A percentile compares a stretch with the other conserved stretches of the same genome.
Evolutionary conservation across 2,888 invertebrate species (phyloP).

Genomic region (Drosophila nigritarsus): DNA sequence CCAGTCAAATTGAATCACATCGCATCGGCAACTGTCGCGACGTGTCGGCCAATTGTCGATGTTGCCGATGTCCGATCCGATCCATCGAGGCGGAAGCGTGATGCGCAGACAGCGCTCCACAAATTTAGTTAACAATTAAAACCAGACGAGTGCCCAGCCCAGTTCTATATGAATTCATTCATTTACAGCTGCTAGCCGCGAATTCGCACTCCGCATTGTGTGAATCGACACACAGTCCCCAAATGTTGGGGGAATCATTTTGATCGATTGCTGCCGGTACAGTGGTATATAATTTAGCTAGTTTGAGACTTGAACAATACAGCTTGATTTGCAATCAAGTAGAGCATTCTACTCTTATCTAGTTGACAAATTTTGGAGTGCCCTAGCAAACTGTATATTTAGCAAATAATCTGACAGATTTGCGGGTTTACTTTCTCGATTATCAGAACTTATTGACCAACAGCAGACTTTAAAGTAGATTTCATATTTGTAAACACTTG

Average conservation of each 20-base stretch:
- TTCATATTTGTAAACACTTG: no score
- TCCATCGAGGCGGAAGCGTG: slow-evolving; percentile 66
- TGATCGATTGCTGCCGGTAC: background rate
- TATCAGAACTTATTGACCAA: background rate
- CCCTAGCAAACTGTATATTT: background rate
- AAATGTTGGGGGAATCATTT: background rate
- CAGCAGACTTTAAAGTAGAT: no score
- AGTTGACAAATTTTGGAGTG: background rate
- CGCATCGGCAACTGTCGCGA: slow-evolving; percentile 35
- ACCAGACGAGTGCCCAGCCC: slow-evolving; percentile 42
- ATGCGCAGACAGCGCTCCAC: slow-evolving; percentile 58
- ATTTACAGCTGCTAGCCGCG: slow-evolving; percentile 55
- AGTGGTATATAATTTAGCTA: background rate
- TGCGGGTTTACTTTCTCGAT: fast-evolving
- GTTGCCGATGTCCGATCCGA: slow-evolving; percentile 18
- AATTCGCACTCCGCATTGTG: slow-evolving; percentile 60
- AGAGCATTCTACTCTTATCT: background rate
- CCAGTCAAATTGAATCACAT: slow-evolving; percentile 13
- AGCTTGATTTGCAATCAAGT: background rate
- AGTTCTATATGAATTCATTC: slow-evolving; percentile 71
- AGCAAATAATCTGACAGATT: background rate
- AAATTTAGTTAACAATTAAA: slow-evolving; percentile 56
- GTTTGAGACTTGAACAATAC: background rate
- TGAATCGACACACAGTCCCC: slow-evolving; percentile 47
- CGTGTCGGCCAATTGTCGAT: slow-evolving; percentile 61